Conservation (phyloP, 2,113 vertebrate genomes). For the Pantherophis guttatus region DNA sequence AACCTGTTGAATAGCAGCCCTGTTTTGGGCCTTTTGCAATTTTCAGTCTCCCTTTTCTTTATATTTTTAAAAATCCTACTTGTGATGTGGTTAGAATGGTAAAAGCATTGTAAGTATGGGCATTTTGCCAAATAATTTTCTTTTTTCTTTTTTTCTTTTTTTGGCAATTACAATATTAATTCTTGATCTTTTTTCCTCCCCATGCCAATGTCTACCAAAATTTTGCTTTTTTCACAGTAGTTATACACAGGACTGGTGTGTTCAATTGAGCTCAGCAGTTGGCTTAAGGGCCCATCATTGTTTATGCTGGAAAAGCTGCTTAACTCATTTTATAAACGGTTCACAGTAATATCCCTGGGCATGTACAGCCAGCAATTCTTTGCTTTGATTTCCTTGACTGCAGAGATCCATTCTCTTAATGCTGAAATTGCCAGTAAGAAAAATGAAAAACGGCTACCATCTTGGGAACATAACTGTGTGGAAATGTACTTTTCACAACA, state of each 20-base stretch:
- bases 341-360: not conserved
- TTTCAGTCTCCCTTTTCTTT: not conserved
- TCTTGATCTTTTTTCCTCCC: not conserved
- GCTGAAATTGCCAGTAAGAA: not conserved
- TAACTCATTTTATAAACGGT: not conserved
- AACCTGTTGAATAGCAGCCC: too few relatives aligned
- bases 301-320: not conserved
- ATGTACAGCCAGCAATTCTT: not conserved
- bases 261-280: not conserved
- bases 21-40: not conserved
- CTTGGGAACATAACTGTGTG: not conserved
- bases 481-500: not conserved
- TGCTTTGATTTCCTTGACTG: not conserved
- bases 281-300: not conserved
- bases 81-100: not conserved
- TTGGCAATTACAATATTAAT: not conserved
- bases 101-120: not conserved
- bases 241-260: not conserved
- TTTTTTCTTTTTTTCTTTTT: not conserved
- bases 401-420: not conserved
- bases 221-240: not conserved
- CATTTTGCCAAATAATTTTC: not conserved
- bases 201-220: not conserved
- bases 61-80: not conserved
- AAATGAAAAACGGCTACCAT: not conserved